A percentile compares a stretch with the other conserved stretches of the same genome.
Evolutionary conservation across 2,113 vertebrate species (phyloP).

Genomic region (Myxocyprinus asiaticus): DNA sequence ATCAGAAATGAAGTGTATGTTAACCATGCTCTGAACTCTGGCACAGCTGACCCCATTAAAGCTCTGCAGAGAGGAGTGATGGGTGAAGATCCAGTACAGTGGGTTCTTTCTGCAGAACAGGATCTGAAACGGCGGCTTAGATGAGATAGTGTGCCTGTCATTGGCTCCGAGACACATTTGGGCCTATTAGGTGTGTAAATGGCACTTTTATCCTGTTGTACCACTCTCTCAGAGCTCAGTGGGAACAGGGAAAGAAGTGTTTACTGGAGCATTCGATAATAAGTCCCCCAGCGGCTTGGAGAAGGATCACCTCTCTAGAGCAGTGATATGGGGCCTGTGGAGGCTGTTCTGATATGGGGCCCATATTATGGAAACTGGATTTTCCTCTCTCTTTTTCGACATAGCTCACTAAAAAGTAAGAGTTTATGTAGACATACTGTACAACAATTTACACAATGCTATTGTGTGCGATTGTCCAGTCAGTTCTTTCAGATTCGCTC

Average conservation of each 20-base stretch:
- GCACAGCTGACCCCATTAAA: constrained; percentile 35
- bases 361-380: too few relatives aligned
- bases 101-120: constrained; percentile 25
- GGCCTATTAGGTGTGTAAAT: background rate
- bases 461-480: background rate
- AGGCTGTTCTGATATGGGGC: too few relatives aligned
- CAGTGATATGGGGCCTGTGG: too few relatives aligned
- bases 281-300: background rate
- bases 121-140: constrained; percentile 11
- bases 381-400: too few relatives aligned
- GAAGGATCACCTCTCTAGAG: background rate
- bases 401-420: too few relatives aligned
- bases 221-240: background rate
- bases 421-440: too few relatives aligned
- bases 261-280: background rate
- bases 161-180: background rate
- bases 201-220: constrained; percentile 10
- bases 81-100: constrained; percentile 30
- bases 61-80: constrained; percentile 10
- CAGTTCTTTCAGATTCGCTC: background rate
- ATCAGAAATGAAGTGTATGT: constrained; percentile 11
- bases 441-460: too few relatives aligned
- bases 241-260: background rate
- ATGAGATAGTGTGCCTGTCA: background rate
- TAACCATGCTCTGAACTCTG: constrained; percentile 15